Base-by-base conservation (phyloP, 2,113 vertebrate species). In the Recurvirostra avosetta region DNA sequence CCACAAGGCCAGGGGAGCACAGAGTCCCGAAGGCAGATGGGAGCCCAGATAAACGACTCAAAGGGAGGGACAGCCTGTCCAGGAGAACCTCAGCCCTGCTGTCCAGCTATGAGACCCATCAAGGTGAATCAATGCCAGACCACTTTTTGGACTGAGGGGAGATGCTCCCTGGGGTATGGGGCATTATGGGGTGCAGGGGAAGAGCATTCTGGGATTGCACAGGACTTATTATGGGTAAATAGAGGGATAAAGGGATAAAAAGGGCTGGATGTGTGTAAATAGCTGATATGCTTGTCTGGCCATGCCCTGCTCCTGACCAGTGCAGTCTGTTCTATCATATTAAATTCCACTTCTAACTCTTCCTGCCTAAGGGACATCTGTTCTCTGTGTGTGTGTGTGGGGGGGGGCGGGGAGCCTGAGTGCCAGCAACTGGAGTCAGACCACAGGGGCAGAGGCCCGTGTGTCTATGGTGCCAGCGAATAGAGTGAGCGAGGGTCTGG, bases 371-470 rank as follows among this genome's bases (percentile, higher is more conserved):
- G 20, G 26, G 26, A 8, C 43, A 4, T 59, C 12, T 25, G 16
- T 23, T 70, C 18, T 15, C 7, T 36, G 27, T 32, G 27, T 23
- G 30, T 16, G 27, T 18, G 17, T 36, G 9, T 9, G 55, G 6
- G 30, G 32, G 41, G 18, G 10, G 8, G 53, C n/a, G 18, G 53
- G 32, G 52, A 23, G 12, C 6, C 36, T 41, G 22, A 71, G 32
- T 22, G n/a, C 43, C 30, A 19, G 56, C 9, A 26, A 8, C 45
- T 16, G 14, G 30, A 61, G 62, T 20, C 20, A 47, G 47, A 38
- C 14, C 10, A 6, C 0, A 40, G 4, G 50, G 26, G 32, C 5
- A 4, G 59, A 27, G 30, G 25, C 17, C 27, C 0, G 3, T 38
- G 53, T 20, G 38, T 50, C 30, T 3, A 4, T 15, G 75, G 68